A percentile compares a stretch with the other conserved stretches of the same genome.
phyloP scores from a whole-genome alignment of 2,888 invertebrate species.

The Tubulanus polymorphus region DNA sequence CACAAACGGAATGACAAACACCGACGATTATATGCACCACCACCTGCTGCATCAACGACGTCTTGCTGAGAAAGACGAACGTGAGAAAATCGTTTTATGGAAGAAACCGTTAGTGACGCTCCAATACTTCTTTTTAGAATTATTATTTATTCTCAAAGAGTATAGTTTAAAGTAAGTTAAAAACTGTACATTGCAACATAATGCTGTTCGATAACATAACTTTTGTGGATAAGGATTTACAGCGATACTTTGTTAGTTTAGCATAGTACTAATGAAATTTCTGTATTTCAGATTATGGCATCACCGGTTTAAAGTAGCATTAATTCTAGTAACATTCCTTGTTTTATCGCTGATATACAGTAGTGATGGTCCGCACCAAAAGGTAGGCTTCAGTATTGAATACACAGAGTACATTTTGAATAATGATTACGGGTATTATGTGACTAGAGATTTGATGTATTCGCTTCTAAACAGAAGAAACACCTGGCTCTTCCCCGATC shows the following conservation, averaged over 20 bases:
- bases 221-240: no score
- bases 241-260: no score
- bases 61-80: constrained; percentile 28
- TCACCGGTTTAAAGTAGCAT: constrained; percentile 27
- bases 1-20: no score
- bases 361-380: constrained; percentile 65
- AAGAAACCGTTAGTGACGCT: constrained; percentile 73
- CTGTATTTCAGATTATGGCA: constrained; percentile 61
- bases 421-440: no score
- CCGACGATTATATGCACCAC: not conserved
- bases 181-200: not conserved
- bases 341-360: constrained; percentile 59
- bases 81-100: constrained; percentile 68
- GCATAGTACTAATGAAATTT: no score
- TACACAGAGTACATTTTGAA: no score
- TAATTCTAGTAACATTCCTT: constrained; percentile 56
- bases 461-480: not conserved
- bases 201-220: no score
- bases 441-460: constrained; percentile 1
- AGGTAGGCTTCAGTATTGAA: constrained; percentile 48
- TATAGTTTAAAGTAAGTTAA: constrained; percentile 62
- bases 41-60: not conserved
- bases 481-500: no score
- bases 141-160: constrained; percentile 62
- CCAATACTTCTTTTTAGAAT: constrained; percentile 75